phyloP scores from a whole-genome alignment of 1,140 invertebrate species.

The Coboldia fuscipes region DNA sequence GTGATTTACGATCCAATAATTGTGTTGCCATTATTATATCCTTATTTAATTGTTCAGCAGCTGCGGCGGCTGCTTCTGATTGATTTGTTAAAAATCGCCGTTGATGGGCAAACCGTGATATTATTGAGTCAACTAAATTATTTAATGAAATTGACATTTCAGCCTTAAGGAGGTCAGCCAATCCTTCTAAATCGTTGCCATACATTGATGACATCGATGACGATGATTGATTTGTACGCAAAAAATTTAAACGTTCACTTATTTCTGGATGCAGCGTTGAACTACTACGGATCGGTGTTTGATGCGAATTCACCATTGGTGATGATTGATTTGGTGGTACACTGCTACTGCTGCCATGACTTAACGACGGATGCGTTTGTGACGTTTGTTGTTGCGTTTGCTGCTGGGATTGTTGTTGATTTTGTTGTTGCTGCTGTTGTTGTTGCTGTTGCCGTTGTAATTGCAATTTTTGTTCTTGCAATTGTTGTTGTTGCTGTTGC shows the following conservation, averaged over 20 bases:
- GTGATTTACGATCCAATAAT: conserved; percentile 61
- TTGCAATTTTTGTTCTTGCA: conserved; percentile 28
- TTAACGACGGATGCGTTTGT: conserved; percentile 7
- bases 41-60: conserved; percentile 61
- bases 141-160: conserved; percentile 69
- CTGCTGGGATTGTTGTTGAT: conserved; percentile 26
- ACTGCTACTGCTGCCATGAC: conserved; percentile 6
- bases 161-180: conserved; percentile 72
- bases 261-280: conserved; percentile 30
- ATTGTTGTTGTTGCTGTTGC: conserved; percentile 23
- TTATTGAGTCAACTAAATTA: conserved; percentile 71
- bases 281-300: conserved; percentile 19
- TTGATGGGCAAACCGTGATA: conserved; percentile 65
- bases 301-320: conserved; percentile 19
- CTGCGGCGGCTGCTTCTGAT: conserved; percentile 44
- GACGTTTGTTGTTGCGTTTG: conserved; percentile 23
- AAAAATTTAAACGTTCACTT: conserved; percentile 37
- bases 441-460: conserved; percentile 25
- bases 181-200: conserved; percentile 57
- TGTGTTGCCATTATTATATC: conserved; percentile 56
- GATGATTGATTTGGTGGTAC: conserved; percentile 15
- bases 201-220: conserved; percentile 37
- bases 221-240: conserved; percentile 35
- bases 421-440: conserved; percentile 14
- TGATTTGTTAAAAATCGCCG: conserved; percentile 51